Evolutionary conservation across 2,888 invertebrate genomes (phyloP).

Genomic region (Cephus pygmeus): DNA sequence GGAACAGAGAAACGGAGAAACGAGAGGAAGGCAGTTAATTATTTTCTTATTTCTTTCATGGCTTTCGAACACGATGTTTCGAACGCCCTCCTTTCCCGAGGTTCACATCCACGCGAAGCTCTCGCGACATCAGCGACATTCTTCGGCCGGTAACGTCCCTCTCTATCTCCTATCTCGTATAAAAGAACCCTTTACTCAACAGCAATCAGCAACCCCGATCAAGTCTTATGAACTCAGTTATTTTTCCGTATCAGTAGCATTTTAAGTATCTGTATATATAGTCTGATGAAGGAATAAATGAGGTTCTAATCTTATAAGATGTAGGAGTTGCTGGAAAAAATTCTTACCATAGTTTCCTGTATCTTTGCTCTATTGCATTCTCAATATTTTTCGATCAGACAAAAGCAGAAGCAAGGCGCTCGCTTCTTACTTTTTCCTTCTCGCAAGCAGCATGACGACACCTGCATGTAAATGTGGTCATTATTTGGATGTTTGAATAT

Average conservation of each 20-base stretch:
- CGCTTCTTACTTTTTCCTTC: conserved; percentile 8
- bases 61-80: not conserved
- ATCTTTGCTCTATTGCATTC: not conserved
- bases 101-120: not conserved
- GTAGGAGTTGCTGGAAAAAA: not conserved
- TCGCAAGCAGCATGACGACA: conserved; percentile 45
- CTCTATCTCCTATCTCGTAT: conserved; percentile 14
- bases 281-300: not conserved
- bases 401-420: conserved; percentile 2
- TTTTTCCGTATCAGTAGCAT: not conserved
- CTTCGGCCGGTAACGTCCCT: conserved; percentile 15
- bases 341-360: not conserved
- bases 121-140: not conserved
- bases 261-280: not conserved
- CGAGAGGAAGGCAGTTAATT: conserved; percentile 11
- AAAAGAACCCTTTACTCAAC: not conserved
- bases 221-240: not conserved
- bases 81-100: not conserved
- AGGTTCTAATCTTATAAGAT: not conserved
- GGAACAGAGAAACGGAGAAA: not conserved
- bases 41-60: conserved; percentile 1
- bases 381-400: not conserved
- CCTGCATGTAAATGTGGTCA: conserved; percentile 53
- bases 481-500: conserved; percentile 52
- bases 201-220: not conserved